Percentiles rank a stretch among this genome's conserved stretches.
phyloP scores from a whole-genome alignment of 2,888 invertebrate genomes.

The Nymphalis polychloros region DNA sequence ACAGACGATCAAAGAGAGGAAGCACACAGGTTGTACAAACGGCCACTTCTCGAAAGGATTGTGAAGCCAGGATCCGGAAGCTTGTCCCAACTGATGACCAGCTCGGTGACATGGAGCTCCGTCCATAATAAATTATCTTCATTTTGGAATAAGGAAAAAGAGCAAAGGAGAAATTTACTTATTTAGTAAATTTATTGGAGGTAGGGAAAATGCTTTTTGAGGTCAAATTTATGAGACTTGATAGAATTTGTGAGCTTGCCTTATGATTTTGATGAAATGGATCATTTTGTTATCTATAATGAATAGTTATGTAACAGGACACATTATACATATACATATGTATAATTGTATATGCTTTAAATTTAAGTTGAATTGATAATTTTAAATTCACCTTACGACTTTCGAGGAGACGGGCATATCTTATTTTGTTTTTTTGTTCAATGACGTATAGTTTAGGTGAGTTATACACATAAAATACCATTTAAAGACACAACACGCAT shows the following conservation, averaged over 20 bases:
- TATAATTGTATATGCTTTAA: no score
- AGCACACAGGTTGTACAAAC: slow-evolving; percentile 83
- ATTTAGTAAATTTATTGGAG: slow-evolving; percentile 38
- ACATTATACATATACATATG: no score
- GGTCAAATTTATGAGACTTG: neutral
- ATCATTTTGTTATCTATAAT: no score
- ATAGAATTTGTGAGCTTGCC: neutral
- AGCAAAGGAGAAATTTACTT: slow-evolving; percentile 53
- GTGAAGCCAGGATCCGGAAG: slow-evolving; percentile 55
- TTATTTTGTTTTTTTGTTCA: no score
- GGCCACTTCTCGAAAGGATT: slow-evolving; percentile 81
- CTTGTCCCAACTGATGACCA: slow-evolving; percentile 57
- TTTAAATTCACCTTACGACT: no score
- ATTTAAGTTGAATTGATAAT: no score
- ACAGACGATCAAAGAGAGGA: slow-evolving; percentile 84
- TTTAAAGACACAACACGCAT: no score
- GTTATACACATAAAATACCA: no score
- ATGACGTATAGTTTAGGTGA: no score
- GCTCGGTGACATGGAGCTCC: slow-evolving; percentile 59
- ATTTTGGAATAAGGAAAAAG: slow-evolving; percentile 55
- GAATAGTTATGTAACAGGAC: no score
- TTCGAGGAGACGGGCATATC: no score
- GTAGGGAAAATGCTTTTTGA: neutral
- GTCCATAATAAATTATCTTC: slow-evolving; percentile 58
- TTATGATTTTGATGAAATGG: no score